A percentile compares a stretch with the other conserved stretches of the same genome.
phyloP scores from a whole-genome alignment of 2,797 vertebrate species.

The Crypturellus tataupa region DNA sequence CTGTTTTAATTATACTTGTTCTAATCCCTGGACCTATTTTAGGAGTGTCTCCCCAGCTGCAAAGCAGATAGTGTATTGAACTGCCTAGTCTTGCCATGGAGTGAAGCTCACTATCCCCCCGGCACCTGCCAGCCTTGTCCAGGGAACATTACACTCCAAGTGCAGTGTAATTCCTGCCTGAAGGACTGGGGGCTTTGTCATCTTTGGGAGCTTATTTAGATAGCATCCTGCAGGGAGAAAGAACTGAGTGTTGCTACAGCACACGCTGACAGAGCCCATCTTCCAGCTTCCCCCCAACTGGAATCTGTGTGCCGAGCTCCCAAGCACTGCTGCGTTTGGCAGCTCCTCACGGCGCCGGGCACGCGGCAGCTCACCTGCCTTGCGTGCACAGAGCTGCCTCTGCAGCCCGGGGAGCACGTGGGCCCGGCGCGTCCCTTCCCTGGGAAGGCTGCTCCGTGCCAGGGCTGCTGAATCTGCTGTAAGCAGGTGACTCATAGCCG shows the following conservation, averaged over 20 bases:
- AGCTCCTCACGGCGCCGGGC: conserved; percentile 5
- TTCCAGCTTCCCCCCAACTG: conserved; percentile 49
- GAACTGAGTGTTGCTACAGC: not conserved
- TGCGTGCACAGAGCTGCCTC: not conserved
- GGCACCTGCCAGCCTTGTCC: not conserved
- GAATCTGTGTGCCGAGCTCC: conserved; percentile 25
- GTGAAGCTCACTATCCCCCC: conserved; percentile 8
- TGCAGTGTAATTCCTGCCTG: not conserved
- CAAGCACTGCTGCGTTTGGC: conserved; percentile 45
- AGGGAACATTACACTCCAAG: not conserved
- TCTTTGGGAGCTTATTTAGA: not conserved
- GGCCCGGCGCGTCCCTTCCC: not conserved
- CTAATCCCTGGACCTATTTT: conserved; percentile 42
- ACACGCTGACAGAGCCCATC: not conserved
- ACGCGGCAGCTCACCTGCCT: conserved; percentile 23
- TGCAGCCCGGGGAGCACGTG: not conserved
- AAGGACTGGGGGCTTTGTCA: not conserved
- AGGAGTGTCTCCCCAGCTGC: conserved; percentile 21
- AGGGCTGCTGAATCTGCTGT: conserved; percentile 32
- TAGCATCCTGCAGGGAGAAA: conserved; percentile 6
- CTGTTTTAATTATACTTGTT: not conserved
- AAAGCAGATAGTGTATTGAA: conserved; percentile 39
- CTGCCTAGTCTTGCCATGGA: conserved; percentile 21
- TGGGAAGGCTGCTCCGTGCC: conserved; percentile 27
- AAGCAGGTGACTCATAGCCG: conserved; percentile 57